Conservation (phyloP, 37 sponge, comb jelly and placozoan species). For the Haliclona indistincta region DNA sequence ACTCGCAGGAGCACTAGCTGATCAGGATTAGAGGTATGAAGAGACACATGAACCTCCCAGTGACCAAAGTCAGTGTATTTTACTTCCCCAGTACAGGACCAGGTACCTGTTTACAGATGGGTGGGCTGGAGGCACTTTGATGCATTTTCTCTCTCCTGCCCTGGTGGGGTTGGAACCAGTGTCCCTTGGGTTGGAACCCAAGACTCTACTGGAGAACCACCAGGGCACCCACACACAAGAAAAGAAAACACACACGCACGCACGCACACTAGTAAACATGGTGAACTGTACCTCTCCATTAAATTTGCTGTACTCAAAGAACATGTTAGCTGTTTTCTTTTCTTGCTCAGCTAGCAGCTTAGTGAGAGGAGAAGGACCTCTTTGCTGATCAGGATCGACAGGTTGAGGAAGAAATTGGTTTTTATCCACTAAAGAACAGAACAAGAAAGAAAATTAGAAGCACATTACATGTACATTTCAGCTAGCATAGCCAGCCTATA, state of each 20-base stretch:
- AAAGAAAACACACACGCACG: not conserved
- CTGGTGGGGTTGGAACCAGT: not conserved
- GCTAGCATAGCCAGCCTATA: not conserved
- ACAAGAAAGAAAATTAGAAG: not conserved
- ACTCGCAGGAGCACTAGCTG: too few species aligned
- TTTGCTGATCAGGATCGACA: constrained; percentile 8
- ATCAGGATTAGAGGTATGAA: too few species aligned
- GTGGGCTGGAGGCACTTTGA: too few species aligned
- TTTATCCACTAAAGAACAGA: constrained; percentile 44
- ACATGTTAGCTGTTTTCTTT: constrained; percentile 60
- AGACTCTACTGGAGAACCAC: not conserved
- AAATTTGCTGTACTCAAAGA: constrained; percentile 63
- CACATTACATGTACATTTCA: too few species aligned
- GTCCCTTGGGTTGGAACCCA: not conserved
- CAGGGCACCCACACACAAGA: constrained; percentile 1
- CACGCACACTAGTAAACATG: not conserved
- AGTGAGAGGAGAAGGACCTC: constrained; percentile 43
- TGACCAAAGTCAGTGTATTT: too few species aligned
- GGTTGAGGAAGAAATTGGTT: constrained; percentile 32
- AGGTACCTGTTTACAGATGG: too few species aligned
- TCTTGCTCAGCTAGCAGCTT: constrained; percentile 51
- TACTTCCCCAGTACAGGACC: too few species aligned
- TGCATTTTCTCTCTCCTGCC: not conserved
- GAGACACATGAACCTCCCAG: too few species aligned
- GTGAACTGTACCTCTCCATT: constrained; percentile 69